These are phyloP conservation scores for Platerodrilus igneus DNA, from an alignment of 2,888 invertebrate species.

Conservation along the genomic window DNA sequence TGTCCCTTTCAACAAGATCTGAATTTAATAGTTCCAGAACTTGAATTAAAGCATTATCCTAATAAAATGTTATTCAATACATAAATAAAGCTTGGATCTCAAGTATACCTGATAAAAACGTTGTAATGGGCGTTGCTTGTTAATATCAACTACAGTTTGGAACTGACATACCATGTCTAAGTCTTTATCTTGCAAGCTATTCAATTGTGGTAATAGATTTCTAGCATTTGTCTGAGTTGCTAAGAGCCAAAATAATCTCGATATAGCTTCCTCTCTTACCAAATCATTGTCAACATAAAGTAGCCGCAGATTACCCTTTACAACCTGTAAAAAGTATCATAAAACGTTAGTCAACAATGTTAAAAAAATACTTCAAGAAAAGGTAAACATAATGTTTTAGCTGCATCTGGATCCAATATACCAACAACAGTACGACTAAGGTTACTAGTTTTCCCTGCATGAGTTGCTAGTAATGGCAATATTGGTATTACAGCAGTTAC, in stretches of 20 bases:
- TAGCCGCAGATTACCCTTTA: conserved; percentile 51
- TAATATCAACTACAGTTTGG: conserved; percentile 42
- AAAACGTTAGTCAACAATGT: conserved; percentile 10
- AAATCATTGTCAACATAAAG: conserved; percentile 46
- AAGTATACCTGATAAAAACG: conserved; percentile 45
- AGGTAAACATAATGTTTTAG: conserved; percentile 56
- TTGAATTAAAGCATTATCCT: conserved; percentile 51
- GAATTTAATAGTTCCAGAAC: conserved; percentile 46
- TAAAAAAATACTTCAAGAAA: conserved; percentile 53
- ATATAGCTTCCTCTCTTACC: conserved; percentile 51
- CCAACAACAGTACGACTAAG: conserved; percentile 59
- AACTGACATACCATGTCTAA: conserved; percentile 47
- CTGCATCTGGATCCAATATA: conserved; percentile 61
- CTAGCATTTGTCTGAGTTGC: conserved; percentile 47
- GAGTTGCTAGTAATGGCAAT: conserved; percentile 58
- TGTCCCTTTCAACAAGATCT: conserved; percentile 55
- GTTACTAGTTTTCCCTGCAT: conserved; percentile 49
- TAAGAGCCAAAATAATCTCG: conserved; percentile 51
- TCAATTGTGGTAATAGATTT: conserved; percentile 49
- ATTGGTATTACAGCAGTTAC: conserved; percentile 57
- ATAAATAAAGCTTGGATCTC: not conserved
- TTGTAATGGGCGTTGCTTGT: conserved; percentile 36
- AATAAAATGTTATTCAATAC: conserved; percentile 23
- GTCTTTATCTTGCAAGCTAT: conserved; percentile 48
- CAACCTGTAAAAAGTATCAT: conserved; percentile 37